A percentile compares a stretch with the other conserved stretches of the same genome.
phyloP scores from a whole-genome alignment of 2,797 vertebrate genomes.

The Amblyopsis hoosieri region DNA sequence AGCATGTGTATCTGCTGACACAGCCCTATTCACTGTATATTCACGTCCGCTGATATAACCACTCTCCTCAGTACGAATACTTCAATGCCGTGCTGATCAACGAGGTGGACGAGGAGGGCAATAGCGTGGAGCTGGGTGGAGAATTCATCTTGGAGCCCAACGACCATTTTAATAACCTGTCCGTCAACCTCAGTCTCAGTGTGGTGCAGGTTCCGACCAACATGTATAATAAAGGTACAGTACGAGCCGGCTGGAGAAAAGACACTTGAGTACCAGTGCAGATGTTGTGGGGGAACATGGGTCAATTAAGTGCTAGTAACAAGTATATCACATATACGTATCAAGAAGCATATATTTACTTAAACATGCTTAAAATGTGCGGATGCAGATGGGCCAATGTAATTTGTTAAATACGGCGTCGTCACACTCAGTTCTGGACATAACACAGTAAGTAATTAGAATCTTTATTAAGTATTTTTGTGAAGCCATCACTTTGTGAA shows the following conservation, averaged over 20 bases:
- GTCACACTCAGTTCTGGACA: too few species aligned
- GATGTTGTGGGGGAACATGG: too few species aligned
- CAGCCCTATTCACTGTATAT: neutral
- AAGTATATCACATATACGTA: too few species aligned
- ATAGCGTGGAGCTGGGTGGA: slow-evolving; percentile 91
- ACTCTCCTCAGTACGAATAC: slow-evolving; percentile 88
- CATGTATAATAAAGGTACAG: slow-evolving; percentile 90
- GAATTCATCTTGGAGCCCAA: slow-evolving; percentile 95
- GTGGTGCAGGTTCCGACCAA: slow-evolving; percentile 98
- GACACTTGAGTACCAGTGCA: too few species aligned
- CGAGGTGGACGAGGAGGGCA: slow-evolving; percentile 90
- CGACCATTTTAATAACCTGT: slow-evolving; percentile 95
- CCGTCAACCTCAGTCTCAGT: slow-evolving; percentile 94
- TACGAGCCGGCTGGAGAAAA: neutral
- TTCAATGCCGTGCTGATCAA: slow-evolving; percentile 98
- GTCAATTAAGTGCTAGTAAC: too few species aligned
- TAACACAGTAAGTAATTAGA: too few species aligned
- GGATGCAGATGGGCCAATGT: too few species aligned
- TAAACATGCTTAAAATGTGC: too few species aligned
- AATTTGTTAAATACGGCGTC: too few species aligned
- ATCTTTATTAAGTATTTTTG: too few species aligned
- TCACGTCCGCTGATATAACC: neutral
- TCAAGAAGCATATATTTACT: too few species aligned
- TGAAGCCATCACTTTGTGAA: too few species aligned
- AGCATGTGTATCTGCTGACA: neutral